Conservation (phyloP, 2,888 invertebrate species). For the Callyntrura sp. region DNA sequence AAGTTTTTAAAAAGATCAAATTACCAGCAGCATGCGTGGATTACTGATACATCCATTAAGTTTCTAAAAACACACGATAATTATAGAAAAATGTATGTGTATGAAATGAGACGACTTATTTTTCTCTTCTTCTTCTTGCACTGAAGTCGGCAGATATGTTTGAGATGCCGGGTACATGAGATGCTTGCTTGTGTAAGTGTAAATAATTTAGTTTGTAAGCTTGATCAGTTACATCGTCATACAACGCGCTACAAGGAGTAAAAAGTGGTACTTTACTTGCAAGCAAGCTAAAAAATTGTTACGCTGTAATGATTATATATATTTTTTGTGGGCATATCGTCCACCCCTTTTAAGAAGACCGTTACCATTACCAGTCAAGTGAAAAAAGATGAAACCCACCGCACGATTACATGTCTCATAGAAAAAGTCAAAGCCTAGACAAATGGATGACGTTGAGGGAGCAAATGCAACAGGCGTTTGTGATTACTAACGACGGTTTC, state of each 20-base stretch:
- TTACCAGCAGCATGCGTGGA: conserved; percentile 68
- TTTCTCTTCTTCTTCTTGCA: background rate
- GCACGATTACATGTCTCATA: conserved; percentile 61
- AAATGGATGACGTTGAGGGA: conserved; percentile 64
- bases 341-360: conserved; percentile 56
- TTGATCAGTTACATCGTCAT: conserved; percentile 3
- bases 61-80: conserved; percentile 57
- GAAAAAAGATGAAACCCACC: conserved; percentile 70
- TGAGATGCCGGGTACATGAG: conserved; percentile 1
- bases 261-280: background rate
- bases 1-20: conserved; percentile 65
- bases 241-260: too few species aligned
- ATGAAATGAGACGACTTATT: conserved; percentile 14
- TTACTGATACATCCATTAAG: conserved; percentile 69
- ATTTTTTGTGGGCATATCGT: background rate
- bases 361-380: conserved; percentile 70
- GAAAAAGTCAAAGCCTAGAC: conserved; percentile 60
- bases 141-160: conserved; percentile 16
- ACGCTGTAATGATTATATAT: background rate
- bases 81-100: conserved; percentile 45
- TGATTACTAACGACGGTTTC: conserved; percentile 32
- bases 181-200: conserved; percentile 46
- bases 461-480: conserved; percentile 68
- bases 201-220: conserved; percentile 35
- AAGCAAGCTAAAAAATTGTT: background rate